Base-by-base conservation (phyloP, 2,797 vertebrate genomes). In the Protosalanx chinensis region DNA sequence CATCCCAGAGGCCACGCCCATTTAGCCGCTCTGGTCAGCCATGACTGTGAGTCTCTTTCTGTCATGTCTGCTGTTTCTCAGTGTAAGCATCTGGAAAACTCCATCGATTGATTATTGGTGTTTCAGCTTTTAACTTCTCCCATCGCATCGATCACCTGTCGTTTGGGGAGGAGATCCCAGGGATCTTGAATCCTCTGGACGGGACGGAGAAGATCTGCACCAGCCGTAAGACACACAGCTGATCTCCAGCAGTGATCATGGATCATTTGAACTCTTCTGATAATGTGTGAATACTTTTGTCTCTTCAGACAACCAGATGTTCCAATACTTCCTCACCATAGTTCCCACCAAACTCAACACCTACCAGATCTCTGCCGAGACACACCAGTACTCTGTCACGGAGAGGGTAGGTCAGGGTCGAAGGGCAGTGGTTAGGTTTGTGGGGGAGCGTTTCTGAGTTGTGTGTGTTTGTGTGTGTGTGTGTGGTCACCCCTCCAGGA, bases 241-340 rank as follows among this genome's bases (percentile, higher is more conserved):
- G 41, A 46, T 13, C 41, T 46, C 10, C 41, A 46, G 41, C 41
- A 46, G 3, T 46, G 7, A 3, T 1, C 7, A 46, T 13, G 10
- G 41, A 46, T 46, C 10, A 8, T 37, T 37, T 4, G 15, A 57
- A 63, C 32, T 53, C n/a, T 29, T 27, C 37, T 63, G 15, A 20
- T 23, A 15, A 16, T 30, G 29, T 3, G 61, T 63, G 61, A 33
- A 33, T 37, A 33, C 35, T 18, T 4, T 8, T 23, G 20, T 76
- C 13, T 78, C 33, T 68, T 49, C 85, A 99, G 98, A 96, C 76
- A 98, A 97, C 88, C 96, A 98, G 91, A 99, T 99, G 96, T 99
- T 98, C 81, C 98, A 99, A 60, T 99, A 99, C 91, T 99, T 99
- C 82, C 95, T 99, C 90, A 99, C 96, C 85, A 94, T 99, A 65